Evolutionary conservation across 2,113 vertebrate genomes (phyloP).

Genomic region (Abramis brama): DNA sequence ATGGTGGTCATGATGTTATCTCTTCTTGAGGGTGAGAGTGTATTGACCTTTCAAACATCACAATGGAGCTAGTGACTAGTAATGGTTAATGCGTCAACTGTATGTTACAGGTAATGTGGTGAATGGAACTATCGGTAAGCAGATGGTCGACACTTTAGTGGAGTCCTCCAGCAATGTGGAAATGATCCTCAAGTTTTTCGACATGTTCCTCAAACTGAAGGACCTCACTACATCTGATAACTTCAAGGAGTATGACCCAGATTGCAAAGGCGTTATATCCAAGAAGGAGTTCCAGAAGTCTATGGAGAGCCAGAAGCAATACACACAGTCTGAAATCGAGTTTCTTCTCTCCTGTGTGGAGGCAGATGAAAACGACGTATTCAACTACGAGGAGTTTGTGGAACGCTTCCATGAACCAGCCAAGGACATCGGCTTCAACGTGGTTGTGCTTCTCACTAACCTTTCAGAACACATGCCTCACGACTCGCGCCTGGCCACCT

Average conservation of each 20-base stretch:
- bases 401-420: slow-evolving; percentile 96
- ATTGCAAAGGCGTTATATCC: slow-evolving; percentile 92
- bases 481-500: slow-evolving; percentile 87
- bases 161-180: slow-evolving; percentile 97
- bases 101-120: slow-evolving; percentile 89
- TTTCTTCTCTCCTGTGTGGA: slow-evolving; percentile 93
- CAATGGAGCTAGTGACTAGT: neutral
- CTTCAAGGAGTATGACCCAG: slow-evolving; percentile 93
- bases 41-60: neutral
- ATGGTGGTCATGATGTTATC: slow-evolving; percentile 99
- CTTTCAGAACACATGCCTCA: slow-evolving; percentile 97
- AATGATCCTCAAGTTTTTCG: slow-evolving; percentile 99
- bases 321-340: slow-evolving; percentile 91
- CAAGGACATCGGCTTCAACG: slow-evolving; percentile 97
- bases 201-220: slow-evolving; percentile 99
- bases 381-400: slow-evolving; percentile 94
- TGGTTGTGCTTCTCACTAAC: slow-evolving; percentile 93
- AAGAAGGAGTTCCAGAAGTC: slow-evolving; percentile 98
- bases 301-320: slow-evolving; percentile 97
- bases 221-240: slow-evolving; percentile 94
- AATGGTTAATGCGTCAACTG: neutral
- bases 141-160: slow-evolving; percentile 98
- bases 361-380: slow-evolving; percentile 96
- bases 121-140: slow-evolving; percentile 97
- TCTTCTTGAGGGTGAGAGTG: slow-evolving; percentile 89